A percentile compares a stretch with the other conserved stretches of the same genome.
Evolutionary conservation across 2,113 vertebrate species (phyloP).

Genomic region (Cheirogaleus medius): DNA sequence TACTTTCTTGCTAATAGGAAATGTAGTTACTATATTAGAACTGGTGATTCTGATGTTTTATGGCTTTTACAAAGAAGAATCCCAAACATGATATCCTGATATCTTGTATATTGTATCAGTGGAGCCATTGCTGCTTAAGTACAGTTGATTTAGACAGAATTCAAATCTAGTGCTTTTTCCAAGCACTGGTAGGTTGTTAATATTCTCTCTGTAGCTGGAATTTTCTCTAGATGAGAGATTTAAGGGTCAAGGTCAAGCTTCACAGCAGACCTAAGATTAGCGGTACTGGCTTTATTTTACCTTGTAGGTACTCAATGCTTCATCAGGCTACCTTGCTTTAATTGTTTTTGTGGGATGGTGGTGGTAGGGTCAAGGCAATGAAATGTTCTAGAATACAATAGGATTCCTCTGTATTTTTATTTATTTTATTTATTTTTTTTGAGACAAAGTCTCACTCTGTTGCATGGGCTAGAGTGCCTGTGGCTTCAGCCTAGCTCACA

Average conservation of each 20-base stretch:
- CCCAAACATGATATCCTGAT: not conserved
- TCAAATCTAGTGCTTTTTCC: slow-evolving; percentile 14
- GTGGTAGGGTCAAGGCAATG: not conserved
- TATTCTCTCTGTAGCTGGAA: not conserved
- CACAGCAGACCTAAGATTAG: slow-evolving; percentile 16
- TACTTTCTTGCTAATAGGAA: slow-evolving; percentile 37
- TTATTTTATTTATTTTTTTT: too few relatives aligned
- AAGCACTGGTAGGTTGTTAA: not conserved
- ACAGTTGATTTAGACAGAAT: slow-evolving; percentile 12
- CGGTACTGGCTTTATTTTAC: slow-evolving; percentile 40
- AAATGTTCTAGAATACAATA: not conserved
- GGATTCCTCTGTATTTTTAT: not conserved
- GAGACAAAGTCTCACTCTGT: too few relatives aligned
- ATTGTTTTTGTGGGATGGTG: not conserved
- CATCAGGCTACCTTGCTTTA: not conserved
- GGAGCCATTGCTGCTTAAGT: not conserved
- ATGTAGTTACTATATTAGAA: slow-evolving; percentile 9
- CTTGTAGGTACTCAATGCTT: not conserved
- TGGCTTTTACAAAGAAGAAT: slow-evolving; percentile 26
- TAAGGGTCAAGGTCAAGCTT: slow-evolving; percentile 38
- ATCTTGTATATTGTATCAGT: not conserved
- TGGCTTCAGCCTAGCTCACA: too few relatives aligned
- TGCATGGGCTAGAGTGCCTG: too few relatives aligned
- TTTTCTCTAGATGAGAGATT: not conserved
- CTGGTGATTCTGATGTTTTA: slow-evolving; percentile 32